A percentile compares a stretch with the other conserved stretches of the same genome.
These are phyloP conservation scores for Campaea margaritaria DNA, from an alignment of 2,888 invertebrate genomes.

Conservation along the genomic window DNA sequence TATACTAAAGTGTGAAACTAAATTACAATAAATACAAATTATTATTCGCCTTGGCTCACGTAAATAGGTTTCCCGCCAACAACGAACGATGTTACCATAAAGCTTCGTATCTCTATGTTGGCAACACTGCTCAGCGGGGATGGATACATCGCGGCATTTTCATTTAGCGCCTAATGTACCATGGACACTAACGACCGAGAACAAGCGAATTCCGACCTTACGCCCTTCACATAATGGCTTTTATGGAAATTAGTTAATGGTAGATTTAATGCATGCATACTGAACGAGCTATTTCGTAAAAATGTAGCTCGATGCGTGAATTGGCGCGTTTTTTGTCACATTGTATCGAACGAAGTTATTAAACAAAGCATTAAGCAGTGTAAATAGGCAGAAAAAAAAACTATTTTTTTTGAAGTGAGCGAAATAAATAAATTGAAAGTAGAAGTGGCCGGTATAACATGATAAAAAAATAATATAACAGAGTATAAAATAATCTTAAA, in stretches of 20 bases:
- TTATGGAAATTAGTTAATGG: conserved; percentile 38
- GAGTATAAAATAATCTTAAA: no score
- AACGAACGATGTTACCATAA: conserved; percentile 32
- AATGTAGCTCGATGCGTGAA: conserved; percentile 29
- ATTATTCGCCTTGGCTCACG: background rate
- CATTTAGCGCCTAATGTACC: conserved; percentile 55
- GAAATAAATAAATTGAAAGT: no score
- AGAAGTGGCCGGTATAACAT: no score
- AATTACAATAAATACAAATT: background rate
- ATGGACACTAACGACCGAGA: conserved; percentile 39
- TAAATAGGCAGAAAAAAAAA: no score
- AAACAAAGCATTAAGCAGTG: no score
- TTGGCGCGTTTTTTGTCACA: conserved; percentile 25
- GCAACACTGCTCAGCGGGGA: conserved; percentile 35
- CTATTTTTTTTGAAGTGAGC: no score
- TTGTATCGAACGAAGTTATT: no score
- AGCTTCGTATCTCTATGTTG: conserved; percentile 39
- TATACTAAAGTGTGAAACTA: background rate
- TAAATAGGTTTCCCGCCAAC: conserved; percentile 29
- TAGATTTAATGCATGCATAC: conserved; percentile 44
- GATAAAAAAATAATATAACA: no score
- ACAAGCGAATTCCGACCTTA: conserved; percentile 40
- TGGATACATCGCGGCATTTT: conserved; percentile 44
- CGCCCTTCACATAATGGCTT: conserved; percentile 28
- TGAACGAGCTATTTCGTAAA: conserved; percentile 43